Base-by-base conservation (phyloP, 2,797 vertebrate species). In the Ambastaia sidthimunki region DNA sequence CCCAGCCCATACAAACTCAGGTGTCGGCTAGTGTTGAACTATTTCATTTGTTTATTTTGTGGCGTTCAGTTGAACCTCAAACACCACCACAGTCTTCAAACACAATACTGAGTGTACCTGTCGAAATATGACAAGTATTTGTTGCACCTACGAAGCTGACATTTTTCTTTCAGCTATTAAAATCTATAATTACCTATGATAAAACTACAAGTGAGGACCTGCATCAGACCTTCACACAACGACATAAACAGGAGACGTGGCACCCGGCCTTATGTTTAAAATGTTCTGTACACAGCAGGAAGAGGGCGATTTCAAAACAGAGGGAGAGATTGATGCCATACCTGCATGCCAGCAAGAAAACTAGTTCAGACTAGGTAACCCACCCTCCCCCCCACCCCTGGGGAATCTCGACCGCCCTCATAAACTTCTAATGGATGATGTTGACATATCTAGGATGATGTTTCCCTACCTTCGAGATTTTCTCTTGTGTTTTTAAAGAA, bases 321-420 rank as follows among this genome's bases (percentile, higher is more conserved):
- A 78, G 11, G 3, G 82, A 70, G 66, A 74, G 81, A 81, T 71
- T 44, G 15, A 82, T 86, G 80, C 85, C 52, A 84, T 63, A 67
- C 70, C 71, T 84, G 85, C 86, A 70, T 28, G 84, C 84, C 67
- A 74, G 57, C 77, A 85, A 84, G 87, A 89, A 80, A 86, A 92
- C 91, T 87, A 91, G 91, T 92, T 77, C 66, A 86, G 89, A 88
- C 90, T 89, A 19, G 89, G 87, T 80, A 68, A 70, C 84, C 9
- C 82, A n/a, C n/a, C n/a, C n/a, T n/a, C 69, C 84, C 81, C 68
- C 85, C 81, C 85, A 86, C n/a, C n/a, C n/a, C n/a, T n/a, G n/a
- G n/a, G n/a, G n/a, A n/a, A 57, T 81, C 74, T 50, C 85, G 75
- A 79, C 75, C 80, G 72, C 83, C 75, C 65, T 85, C 85, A 89